These are phyloP conservation scores for Boulengerochromis microlepis DNA, from an alignment of 2,113 vertebrate species.

Conservation along the genomic window DNA sequence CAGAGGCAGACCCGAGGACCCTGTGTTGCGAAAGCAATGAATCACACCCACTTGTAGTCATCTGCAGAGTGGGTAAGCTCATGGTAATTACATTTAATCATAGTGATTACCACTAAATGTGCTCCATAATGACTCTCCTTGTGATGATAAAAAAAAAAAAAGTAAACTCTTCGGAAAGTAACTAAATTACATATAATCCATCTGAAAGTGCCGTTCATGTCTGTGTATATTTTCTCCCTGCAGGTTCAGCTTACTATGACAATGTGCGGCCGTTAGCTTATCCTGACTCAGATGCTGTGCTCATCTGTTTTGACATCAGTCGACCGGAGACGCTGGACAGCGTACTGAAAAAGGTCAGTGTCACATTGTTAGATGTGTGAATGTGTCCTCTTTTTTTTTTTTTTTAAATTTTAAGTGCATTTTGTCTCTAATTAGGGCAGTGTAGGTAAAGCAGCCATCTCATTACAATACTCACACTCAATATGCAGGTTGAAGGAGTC, in stretches of 20 bases:
- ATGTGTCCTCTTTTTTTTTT: background rate
- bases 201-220: background rate
- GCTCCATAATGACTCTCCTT: constrained; percentile 18
- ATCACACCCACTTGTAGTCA: constrained; percentile 39
- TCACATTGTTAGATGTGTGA: background rate
- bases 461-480: background rate
- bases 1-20: constrained; percentile 6
- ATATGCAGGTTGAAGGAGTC: background rate
- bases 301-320: constrained; percentile 70
- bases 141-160: background rate
- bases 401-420: background rate
- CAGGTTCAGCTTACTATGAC: constrained; percentile 70
- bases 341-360: constrained; percentile 68
- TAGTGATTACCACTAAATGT: constrained; percentile 18
- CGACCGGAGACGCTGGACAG: constrained; percentile 67
- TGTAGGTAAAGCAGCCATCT: background rate
- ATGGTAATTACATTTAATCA: constrained; percentile 38
- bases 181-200: background rate
- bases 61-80: background rate
- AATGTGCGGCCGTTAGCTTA: constrained; percentile 65
- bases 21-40: constrained; percentile 5
- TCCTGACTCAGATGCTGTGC: constrained; percentile 64
- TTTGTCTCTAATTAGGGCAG: background rate
- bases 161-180: background rate
- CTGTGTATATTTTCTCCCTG: background rate